Evolutionary conservation across 1,140 invertebrate species (phyloP).

Genomic region (Goniozus legneri): DNA sequence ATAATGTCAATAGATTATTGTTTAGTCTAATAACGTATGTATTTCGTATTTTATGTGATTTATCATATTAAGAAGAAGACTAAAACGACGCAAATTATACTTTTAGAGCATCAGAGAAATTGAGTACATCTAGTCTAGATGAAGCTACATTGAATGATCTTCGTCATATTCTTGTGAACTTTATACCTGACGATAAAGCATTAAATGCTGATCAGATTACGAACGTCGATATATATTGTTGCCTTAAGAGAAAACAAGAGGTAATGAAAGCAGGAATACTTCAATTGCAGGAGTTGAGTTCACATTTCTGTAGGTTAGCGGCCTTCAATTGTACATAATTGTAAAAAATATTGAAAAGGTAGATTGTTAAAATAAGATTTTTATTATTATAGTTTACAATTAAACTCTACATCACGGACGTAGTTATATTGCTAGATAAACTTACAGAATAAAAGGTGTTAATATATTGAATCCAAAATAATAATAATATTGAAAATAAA

Average conservation of each 20-base stretch:
- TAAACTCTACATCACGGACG: too few relatives aligned
- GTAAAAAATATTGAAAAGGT: too few relatives aligned
- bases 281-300: constrained; percentile 42
- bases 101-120: constrained; percentile 30
- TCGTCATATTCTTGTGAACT: constrained; percentile 29
- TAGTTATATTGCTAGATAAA: too few relatives aligned
- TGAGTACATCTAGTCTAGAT: constrained; percentile 14
- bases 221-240: constrained; percentile 40
- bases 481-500: too few relatives aligned
- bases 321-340: constrained; percentile 16
- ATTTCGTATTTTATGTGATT: constrained; percentile 12
- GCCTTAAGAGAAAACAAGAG: constrained; percentile 33
- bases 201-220: constrained; percentile 8
- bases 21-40: constrained; percentile 34
- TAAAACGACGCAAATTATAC: not conserved
- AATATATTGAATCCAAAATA: too few relatives aligned
- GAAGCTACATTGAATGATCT: constrained; percentile 26
- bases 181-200: constrained; percentile 19
- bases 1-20: constrained; percentile 32
- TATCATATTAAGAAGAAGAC: not conserved
- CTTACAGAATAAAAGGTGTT: too few relatives aligned
- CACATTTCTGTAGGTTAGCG: constrained; percentile 36
- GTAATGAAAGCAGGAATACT: constrained; percentile 29
- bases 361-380: too few relatives aligned
- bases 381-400: too few relatives aligned